These are phyloP conservation scores for Limanda limanda DNA, from an alignment of 2,113 vertebrate genomes.

Conservation along the genomic window DNA sequence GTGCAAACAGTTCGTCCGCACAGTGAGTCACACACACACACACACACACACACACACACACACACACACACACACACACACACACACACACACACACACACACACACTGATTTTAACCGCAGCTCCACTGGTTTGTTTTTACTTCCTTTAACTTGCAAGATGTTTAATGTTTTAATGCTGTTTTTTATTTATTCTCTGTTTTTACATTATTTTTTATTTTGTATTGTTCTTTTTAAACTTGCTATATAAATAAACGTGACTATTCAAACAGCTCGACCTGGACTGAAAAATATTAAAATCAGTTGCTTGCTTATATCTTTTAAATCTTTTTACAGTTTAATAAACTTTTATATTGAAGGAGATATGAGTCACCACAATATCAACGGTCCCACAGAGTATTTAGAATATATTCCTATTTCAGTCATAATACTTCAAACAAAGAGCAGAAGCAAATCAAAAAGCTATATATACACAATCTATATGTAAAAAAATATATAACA, in stretches of 20 bases:
- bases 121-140: not conserved
- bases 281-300: too few species aligned
- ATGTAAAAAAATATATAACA: conserved; percentile 1
- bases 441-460: not conserved
- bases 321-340: too few species aligned
- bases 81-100: not conserved
- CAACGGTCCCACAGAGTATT: not conserved
- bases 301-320: too few species aligned
- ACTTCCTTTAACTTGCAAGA: not conserved
- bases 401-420: not conserved
- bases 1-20: conserved; percentile 14
- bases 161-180: too few species aligned
- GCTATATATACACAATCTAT: not conserved
- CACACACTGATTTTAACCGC: not conserved
- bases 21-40: too few species aligned
- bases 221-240: too few species aligned
- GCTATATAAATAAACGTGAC: too few species aligned
- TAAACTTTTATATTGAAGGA: too few species aligned
- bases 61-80: not conserved
- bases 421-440: not conserved
- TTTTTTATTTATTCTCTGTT: too few species aligned
- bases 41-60: not conserved
- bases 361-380: not conserved
- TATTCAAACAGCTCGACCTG: too few species aligned
- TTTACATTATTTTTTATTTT: too few species aligned